phyloP scores from a whole-genome alignment of 2,888 invertebrate species.

The Trachelus iudaicus region DNA sequence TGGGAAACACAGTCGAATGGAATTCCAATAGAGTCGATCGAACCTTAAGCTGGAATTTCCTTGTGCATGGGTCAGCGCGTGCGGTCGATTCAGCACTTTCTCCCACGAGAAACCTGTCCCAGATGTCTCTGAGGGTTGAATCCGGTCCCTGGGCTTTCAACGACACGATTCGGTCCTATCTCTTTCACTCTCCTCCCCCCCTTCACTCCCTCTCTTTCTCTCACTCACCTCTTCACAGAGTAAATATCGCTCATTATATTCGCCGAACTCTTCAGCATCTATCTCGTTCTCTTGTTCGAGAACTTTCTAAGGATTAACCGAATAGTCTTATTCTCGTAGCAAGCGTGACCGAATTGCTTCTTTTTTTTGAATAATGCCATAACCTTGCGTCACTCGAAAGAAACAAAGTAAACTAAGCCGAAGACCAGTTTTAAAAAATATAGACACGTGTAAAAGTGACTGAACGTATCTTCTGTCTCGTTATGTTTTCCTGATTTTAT shows the following conservation, averaged over 20 bases:
- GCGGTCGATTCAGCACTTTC: neutral
- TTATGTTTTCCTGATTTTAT: neutral
- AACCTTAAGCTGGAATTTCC: neutral
- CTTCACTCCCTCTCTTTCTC: neutral
- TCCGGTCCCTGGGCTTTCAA: neutral
- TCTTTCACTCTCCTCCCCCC: neutral
- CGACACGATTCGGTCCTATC: neutral
- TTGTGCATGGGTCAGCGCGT: neutral
- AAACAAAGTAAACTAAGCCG: neutral
- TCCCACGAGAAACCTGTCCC: neutral
- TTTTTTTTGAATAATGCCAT: neutral
- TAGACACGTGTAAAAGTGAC: neutral
- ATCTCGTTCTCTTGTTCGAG: neutral
- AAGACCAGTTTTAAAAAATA: neutral
- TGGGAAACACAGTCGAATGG: neutral
- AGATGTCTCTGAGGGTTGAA: neutral
- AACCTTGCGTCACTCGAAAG: neutral
- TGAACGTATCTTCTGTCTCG: neutral
- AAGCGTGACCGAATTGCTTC: neutral
- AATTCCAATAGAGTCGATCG: neutral
- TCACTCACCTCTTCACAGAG: neutral
- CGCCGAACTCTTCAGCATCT: neutral
- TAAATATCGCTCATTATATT: neutral
- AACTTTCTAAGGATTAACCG: neutral
- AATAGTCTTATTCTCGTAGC: neutral